Conservation (phyloP, 2,113 vertebrate genomes). For the Amblyornis subalaris region DNA sequence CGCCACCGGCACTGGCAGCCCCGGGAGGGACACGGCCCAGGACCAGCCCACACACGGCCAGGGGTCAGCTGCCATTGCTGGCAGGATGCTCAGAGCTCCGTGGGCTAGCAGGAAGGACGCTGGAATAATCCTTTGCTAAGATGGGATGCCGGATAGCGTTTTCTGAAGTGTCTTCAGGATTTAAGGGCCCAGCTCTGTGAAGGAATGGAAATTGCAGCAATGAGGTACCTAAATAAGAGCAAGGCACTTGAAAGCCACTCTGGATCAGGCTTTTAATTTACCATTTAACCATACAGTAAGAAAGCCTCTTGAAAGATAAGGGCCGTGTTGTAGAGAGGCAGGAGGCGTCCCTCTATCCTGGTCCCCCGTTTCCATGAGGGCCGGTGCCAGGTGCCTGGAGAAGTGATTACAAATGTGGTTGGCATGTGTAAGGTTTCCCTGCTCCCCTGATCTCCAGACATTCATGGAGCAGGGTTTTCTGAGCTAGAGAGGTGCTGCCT, state of each 20-base stretch:
- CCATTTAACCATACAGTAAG: background rate
- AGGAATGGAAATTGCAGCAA: background rate
- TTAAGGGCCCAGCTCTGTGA: background rate
- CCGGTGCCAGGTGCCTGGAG: background rate
- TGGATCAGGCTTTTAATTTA: constrained; percentile 24
- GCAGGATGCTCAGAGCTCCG: accelerated
- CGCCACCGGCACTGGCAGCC: accelerated
- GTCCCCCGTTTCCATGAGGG: background rate
- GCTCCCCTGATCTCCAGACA: background rate
- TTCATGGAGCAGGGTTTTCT: background rate
- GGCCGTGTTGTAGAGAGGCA: background rate
- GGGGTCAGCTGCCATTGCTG: background rate
- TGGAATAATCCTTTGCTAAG: background rate
- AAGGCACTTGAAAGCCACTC: constrained; percentile 11
- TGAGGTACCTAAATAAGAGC: constrained; percentile 15
- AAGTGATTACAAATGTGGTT: background rate
- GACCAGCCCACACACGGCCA: background rate
- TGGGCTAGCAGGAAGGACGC: accelerated
- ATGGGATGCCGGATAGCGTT: background rate
- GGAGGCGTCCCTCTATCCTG: background rate
- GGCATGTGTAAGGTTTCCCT: background rate
- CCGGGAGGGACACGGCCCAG: accelerated
- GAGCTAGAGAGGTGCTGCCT: background rate
- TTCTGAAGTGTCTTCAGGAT: background rate
- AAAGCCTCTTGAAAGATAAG: constrained; percentile 8